Base-by-base conservation (phyloP, 1,140 invertebrate genomes). In the Cydia splendana region DNA sequence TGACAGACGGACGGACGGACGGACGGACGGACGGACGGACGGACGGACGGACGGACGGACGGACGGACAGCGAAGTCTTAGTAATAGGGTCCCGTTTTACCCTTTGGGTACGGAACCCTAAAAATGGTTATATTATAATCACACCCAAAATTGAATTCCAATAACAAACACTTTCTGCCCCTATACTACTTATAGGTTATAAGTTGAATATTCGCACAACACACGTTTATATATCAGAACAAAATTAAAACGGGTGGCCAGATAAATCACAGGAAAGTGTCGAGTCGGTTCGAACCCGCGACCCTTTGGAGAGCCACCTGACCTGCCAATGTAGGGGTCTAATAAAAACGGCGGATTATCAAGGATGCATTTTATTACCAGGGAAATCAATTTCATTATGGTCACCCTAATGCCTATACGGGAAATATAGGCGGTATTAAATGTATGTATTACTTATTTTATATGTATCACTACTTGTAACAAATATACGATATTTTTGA, bases 261-360 rank as follows among this genome's bases (percentile, higher is more conserved):
- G 42, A 79, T 93, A 91, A 91, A 91, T 93, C 90, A 93, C 86
- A 77, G 15, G 20, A 75, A 85, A 87, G 78, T 80, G 86, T 87
- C 84, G 85, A 85, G 15, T 71, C 67, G 67, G 81, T 85, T 86
- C 75, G 84, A 81, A 82, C 80, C 82, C 76, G 75, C 76, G 84
- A 85, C 86, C 89, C 87, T 88, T 84, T 85, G 78, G 84, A 91
- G 87, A 85, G 88, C 87, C 86, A 89, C 85, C 87, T 90, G 87
- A 88, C 84, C 81, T 78, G 79, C 62, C 62, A 28, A 45, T 71
- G 67, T 42, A n/a, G 30, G n/a, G 34, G 34, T 71, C 67, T 71
- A 69, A 71, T 71, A 71, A 71, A 71, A 71, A 71, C n/a, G 67
- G 34, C 34, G 67, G 67, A 38, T 71, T 71, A 71, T 71, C 67